A percentile compares a stretch with the other conserved stretches of the same genome.
Evolutionary conservation across 2,888 invertebrate genomes (phyloP).

Genomic region (Cinara cedri): DNA sequence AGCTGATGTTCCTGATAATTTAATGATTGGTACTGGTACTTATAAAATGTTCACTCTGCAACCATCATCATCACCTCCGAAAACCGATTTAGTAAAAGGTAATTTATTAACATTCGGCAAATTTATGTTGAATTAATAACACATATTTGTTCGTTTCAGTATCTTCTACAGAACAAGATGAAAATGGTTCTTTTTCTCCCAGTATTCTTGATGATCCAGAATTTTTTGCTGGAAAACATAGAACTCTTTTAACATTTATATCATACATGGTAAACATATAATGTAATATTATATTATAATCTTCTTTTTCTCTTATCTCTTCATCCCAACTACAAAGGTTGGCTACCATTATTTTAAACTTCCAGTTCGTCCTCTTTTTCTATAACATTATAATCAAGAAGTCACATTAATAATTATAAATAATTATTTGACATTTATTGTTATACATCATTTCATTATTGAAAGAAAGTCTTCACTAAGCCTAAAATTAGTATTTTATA

Average conservation of each 20-base stretch:
- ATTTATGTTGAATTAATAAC: background rate
- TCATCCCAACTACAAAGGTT: no score
- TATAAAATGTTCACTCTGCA: constrained; percentile 54
- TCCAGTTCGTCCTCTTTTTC: no score
- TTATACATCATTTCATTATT: no score
- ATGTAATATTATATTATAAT: constrained; percentile 31
- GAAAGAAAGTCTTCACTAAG: no score
- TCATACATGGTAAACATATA: constrained; percentile 73
- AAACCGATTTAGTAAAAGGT: constrained; percentile 55
- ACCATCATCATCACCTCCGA: constrained; percentile 54
- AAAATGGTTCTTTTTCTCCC: constrained; percentile 72
- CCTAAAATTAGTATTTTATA: no score
- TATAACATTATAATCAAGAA: no score
- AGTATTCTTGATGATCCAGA: constrained; percentile 93
- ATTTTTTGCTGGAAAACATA: constrained; percentile 85
- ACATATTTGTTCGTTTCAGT: constrained; percentile 17
- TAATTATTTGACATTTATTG: no score
- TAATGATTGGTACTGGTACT: constrained; percentile 30
- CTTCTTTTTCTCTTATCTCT: no score
- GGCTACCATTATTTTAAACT: no score
- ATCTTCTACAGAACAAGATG: constrained; percentile 15
- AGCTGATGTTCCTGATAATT: constrained; percentile 55
- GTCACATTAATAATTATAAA: no score
- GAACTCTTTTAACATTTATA: constrained; percentile 84
- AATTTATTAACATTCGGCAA: background rate